Base-by-base conservation (phyloP, 2,113 vertebrate genomes). In the Ciconia maguari region DNA sequence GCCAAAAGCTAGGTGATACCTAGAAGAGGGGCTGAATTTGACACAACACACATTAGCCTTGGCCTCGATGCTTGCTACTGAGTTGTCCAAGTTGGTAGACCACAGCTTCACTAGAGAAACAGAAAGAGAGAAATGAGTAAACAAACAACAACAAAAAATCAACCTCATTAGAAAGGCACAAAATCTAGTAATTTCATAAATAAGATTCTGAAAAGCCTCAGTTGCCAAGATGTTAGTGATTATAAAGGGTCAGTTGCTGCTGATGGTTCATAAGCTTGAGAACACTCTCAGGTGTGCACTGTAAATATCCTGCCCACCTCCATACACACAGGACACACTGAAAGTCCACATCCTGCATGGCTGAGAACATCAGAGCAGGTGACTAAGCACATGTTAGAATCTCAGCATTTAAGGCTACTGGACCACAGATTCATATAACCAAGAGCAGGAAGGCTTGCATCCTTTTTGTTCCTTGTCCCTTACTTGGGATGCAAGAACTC, bases 31-130 rank as follows among this genome's bases (percentile, higher is more conserved):
- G 90, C 99, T 99, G 98, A 99, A 99, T 96, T 99, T 99, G 71
- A 99, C 99, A 97, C 99, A 99, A 97, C 99, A 99, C 81, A 99
- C 99, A 1, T 99, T 99, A 69, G 99, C 99, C 96, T 99, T 99
- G 70, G 99, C 99, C 96, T 99, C 99, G 48, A 99, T 99, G 98
- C 99, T 99, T 65, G 99, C 99, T 76, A 99, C 99, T 1, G 99
- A 99, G 97, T 99, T 99, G 98, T 99, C 99, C 80, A 99, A 97
- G 97, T 99, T 99, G 90, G 99, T 99, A 61, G 99, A 99, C 99
- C 99, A 99, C 79, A 99, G 97, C 93, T 99, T 99, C 88, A 99
- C 99, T 99, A 97, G 57, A 83, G 66, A 96, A 97, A 97, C 16
- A 90, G 60, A 97, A 93, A 96, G 52, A 44, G 66, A 93, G 6